These are phyloP conservation scores for Pogonus chalceus DNA, from an alignment of 1,140 invertebrate genomes.

Conservation along the genomic window DNA sequence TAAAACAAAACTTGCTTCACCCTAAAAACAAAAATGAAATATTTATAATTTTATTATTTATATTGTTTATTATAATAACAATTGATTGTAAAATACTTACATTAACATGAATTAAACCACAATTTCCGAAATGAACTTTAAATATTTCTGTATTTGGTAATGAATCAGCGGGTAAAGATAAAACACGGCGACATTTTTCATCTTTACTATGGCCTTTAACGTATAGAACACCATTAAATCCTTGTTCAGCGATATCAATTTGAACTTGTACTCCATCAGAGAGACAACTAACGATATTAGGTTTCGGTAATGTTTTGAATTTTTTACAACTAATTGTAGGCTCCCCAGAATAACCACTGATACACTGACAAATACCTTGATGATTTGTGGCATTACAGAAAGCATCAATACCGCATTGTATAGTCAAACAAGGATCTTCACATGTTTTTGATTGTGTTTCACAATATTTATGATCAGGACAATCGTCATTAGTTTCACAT, in stretches of 20 bases:
- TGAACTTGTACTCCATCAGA: conserved; percentile 86
- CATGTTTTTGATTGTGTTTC: conserved; percentile 56
- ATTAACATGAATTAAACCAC: conserved; percentile 83
- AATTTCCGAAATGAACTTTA: conserved; percentile 84
- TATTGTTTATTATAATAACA: background rate
- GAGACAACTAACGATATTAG: conserved; percentile 81
- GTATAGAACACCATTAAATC: conserved; percentile 85
- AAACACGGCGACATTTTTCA: conserved; percentile 71
- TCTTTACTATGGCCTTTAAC: conserved; percentile 92
- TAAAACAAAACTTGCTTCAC: conserved; percentile 82
- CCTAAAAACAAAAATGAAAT: conserved; percentile 41
- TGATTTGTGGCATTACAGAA: conserved; percentile 71
- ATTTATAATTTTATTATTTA: background rate
- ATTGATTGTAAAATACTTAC: conserved; percentile 42
- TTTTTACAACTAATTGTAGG: conserved; percentile 57
- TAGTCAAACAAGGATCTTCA: conserved; percentile 59
- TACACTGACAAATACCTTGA: conserved; percentile 65
- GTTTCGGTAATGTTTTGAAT: conserved; percentile 65
- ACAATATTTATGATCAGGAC: conserved; percentile 66
- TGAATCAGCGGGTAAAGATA: conserved; percentile 58
- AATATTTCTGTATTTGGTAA: conserved; percentile 66
- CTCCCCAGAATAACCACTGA: conserved; percentile 58
- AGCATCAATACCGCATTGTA: conserved; percentile 64
- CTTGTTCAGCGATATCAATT: conserved; percentile 64
- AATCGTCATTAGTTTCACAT: conserved; percentile 65